Evolutionary conservation across 2,113 vertebrate genomes (phyloP).

Genomic region (Ursus arctos): DNA sequence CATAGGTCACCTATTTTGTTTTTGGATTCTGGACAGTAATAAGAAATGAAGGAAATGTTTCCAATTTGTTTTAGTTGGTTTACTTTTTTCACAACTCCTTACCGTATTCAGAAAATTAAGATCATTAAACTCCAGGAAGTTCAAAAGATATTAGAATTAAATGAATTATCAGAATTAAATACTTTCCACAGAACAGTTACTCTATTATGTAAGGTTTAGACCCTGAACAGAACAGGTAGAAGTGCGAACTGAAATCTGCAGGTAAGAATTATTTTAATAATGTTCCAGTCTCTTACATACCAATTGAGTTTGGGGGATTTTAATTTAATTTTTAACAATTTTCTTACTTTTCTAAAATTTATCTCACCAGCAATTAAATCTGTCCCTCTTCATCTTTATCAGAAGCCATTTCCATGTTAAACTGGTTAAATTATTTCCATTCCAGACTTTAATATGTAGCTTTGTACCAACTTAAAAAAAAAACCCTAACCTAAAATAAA

Average conservation of each 20-base stretch:
- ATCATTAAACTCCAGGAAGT: neutral
- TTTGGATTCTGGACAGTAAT: neutral
- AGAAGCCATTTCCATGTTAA: constrained; percentile 26
- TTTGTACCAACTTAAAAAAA: constrained; percentile 51
- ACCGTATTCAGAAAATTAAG: neutral
- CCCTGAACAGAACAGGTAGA: neutral
- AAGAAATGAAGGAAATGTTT: neutral
- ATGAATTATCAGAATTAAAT: constrained; percentile 20
- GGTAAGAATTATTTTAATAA: neutral
- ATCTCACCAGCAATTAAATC: neutral
- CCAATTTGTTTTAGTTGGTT: neutral
- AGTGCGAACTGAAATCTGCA: neutral
- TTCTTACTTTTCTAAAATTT: constrained; percentile 20
- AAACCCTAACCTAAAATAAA: constrained; percentile 38
- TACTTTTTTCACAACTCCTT: neutral
- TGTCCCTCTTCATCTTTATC: neutral
- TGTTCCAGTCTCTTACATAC: neutral
- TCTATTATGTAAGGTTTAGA: neutral
- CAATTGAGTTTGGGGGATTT: neutral
- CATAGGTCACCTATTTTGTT: neutral
- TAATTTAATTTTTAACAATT: constrained; percentile 5
- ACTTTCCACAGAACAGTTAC: neutral
- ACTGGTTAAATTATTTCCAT: neutral
- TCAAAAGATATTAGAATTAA: constrained; percentile 47
- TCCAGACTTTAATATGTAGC: constrained; percentile 61